Percentiles rank a stretch among this genome's conserved stretches.
phyloP scores from a whole-genome alignment of 23 tunicate genomes.

The Ciona savignyi region DNA sequence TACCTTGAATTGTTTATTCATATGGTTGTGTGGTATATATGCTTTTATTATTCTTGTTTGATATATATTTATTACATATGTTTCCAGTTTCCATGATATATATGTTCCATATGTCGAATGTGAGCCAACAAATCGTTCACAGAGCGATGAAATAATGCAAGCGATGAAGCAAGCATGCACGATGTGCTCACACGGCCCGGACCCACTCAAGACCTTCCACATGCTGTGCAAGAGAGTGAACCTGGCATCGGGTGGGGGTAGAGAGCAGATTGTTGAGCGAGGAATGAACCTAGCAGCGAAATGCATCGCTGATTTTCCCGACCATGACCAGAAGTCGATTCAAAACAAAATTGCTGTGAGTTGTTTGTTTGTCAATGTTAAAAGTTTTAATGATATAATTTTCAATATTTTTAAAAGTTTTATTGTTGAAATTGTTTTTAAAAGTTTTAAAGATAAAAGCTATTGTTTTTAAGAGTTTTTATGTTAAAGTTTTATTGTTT shows the following conservation, averaged over 20 bases:
- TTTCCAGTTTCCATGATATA: too few relatives aligned
- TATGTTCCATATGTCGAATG: too few relatives aligned
- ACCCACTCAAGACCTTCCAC: constrained; percentile 53
- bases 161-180: constrained; percentile 64
- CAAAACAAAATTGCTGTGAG: background rate
- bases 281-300: constrained; percentile 21
- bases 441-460: too few relatives aligned
- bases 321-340: background rate
- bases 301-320: constrained; percentile 7
- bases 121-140: too few relatives aligned
- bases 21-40: too few relatives aligned
- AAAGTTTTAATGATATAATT: too few relatives aligned
- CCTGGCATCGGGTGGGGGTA: constrained; percentile 12
- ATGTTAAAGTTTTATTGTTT: too few relatives aligned
- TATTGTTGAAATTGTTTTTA: too few relatives aligned
- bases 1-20: too few relatives aligned
- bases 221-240: constrained; percentile 42
- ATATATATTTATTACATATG: background rate
- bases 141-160: constrained; percentile 78
- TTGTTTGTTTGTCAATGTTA: too few relatives aligned
- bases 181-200: constrained; percentile 43
- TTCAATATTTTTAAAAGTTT: too few relatives aligned
- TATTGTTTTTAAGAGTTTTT: too few relatives aligned
- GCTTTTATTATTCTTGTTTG: background rate
- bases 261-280: constrained; percentile 1